These are phyloP conservation scores for Vanessa cardui DNA, from an alignment of 2,888 invertebrate species.

Conservation along the genomic window DNA sequence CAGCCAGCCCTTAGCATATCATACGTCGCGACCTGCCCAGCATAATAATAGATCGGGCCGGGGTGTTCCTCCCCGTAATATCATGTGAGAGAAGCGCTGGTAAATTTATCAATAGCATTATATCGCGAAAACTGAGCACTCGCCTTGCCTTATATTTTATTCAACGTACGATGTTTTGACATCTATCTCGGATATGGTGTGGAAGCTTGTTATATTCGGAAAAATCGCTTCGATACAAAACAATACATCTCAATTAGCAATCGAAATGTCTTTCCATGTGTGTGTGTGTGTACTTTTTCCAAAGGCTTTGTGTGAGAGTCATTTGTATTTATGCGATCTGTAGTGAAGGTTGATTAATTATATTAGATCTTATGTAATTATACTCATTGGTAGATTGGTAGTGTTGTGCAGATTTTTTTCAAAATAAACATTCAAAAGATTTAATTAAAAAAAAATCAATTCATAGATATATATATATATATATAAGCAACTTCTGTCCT, in stretches of 20 bases:
- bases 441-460: too few species aligned
- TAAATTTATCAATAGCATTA: constrained; percentile 81
- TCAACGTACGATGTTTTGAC: constrained; percentile 65
- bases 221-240: constrained; percentile 33
- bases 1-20: constrained; percentile 61
- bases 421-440: too few species aligned
- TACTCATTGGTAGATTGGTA: too few species aligned
- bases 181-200: constrained; percentile 58
- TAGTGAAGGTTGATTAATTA: too few species aligned
- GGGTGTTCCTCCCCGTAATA: constrained; percentile 73
- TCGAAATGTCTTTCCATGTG: too few species aligned
- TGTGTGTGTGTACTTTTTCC: too few species aligned
- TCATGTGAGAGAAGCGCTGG: constrained; percentile 72
- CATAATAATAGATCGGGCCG: constrained; percentile 77
- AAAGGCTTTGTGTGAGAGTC: too few species aligned
- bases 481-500: too few species aligned
- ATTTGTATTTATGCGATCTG: too few species aligned
- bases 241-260: background rate
- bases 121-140: constrained; percentile 64
- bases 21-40: constrained; percentile 72
- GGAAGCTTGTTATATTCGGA: constrained; percentile 39
- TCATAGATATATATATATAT: too few species aligned
- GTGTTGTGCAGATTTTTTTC: too few species aligned
- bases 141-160: constrained; percentile 72
- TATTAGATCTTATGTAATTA: too few species aligned